Percentiles rank a stretch among this genome's conserved stretches.
These are phyloP conservation scores for Chaitophorus viminalis DNA, from an alignment of 2,888 invertebrate genomes.

Conservation along the genomic window DNA sequence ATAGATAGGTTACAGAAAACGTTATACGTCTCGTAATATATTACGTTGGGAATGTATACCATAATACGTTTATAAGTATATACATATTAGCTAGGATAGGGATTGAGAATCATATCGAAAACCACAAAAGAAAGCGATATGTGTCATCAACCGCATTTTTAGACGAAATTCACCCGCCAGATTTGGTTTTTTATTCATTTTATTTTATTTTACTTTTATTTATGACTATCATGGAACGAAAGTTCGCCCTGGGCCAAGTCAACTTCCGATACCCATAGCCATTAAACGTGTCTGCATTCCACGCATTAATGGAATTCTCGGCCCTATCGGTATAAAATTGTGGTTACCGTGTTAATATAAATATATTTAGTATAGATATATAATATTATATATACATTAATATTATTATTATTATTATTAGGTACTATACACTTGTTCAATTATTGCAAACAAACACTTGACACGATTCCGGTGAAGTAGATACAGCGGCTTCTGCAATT, in stretches of 20 bases:
- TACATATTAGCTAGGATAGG: no score
- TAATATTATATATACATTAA: no score
- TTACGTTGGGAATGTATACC: background rate
- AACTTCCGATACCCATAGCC: constrained; percentile 45
- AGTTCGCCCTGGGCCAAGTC: constrained; percentile 58
- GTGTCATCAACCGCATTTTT: constrained; percentile 56
- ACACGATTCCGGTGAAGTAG: constrained; percentile 42
- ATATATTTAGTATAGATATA: background rate
- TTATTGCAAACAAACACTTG: constrained; percentile 30
- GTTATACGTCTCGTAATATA: background rate
- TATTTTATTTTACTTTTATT: constrained; percentile 21
- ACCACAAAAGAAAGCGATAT: constrained; percentile 43
- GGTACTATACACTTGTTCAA: background rate
- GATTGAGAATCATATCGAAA: background rate
- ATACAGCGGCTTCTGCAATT: constrained; percentile 19
- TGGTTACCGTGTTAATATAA: constrained; percentile 32
- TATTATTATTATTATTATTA: constrained; percentile 5
- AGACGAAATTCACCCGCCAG: constrained; percentile 36
- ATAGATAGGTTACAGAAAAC: background rate
- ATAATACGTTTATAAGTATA: no score
- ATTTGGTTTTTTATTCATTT: constrained; percentile 36
- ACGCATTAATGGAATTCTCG: constrained; percentile 45
- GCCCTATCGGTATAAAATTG: constrained; percentile 20
- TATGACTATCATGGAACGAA: constrained; percentile 44
- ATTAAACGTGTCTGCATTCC: constrained; percentile 57